phyloP scores from a whole-genome alignment of 2,113 vertebrate species.

The Nesoenas mayeri region DNA sequence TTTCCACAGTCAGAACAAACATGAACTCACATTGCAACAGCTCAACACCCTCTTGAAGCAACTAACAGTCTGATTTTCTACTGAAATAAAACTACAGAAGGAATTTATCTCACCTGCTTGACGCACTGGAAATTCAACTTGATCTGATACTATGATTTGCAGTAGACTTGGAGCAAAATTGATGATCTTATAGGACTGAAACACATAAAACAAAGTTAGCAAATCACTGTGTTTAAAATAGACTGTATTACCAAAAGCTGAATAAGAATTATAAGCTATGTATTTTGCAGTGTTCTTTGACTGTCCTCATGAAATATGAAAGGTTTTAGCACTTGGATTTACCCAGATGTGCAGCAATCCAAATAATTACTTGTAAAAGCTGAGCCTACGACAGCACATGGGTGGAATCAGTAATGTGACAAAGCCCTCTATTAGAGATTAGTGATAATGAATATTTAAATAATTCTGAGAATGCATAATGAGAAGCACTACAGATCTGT shows the following conservation, averaged over 20 bases:
- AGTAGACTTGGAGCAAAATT: constrained; percentile 96
- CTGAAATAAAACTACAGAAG: not conserved
- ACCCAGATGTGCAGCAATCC: not conserved
- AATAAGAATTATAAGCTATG: not conserved
- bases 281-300: not conserved
- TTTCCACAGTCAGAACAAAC: not conserved
- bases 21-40: not conserved
- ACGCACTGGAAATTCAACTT: constrained; percentile 96
- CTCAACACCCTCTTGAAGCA: not conserved
- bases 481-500: not conserved
- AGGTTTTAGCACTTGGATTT: not conserved
- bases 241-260: not conserved
- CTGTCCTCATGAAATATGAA: not conserved
- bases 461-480: not conserved
- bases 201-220: constrained; percentile 52
- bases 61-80: not conserved
- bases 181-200: constrained; percentile 98
- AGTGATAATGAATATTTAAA: not conserved
- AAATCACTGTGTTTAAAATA: not conserved
- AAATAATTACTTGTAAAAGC: not conserved
- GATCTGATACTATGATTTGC: constrained; percentile 94
- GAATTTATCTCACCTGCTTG: constrained; percentile 87
- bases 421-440: not conserved
- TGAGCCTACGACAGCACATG: not conserved
- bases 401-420: not conserved